Conservation (phyloP, 2,888 invertebrate genomes). For the Sminthurinus aureus region DNA sequence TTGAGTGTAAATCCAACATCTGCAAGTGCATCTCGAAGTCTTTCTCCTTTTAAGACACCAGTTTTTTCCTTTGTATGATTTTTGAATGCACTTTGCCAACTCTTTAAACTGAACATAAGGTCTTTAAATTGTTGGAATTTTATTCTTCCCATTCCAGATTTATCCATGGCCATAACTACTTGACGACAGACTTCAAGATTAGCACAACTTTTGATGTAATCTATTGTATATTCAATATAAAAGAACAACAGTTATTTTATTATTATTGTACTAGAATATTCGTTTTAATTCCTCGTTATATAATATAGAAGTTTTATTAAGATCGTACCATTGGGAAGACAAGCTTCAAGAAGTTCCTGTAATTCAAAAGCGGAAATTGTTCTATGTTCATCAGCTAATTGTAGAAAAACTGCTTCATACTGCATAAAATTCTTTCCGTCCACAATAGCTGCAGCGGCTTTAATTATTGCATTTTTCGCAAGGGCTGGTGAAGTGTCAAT, state of each 20-base stretch:
- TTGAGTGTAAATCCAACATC: conserved; percentile 90
- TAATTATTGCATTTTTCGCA: conserved; percentile 77
- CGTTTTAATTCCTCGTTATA: too few species aligned
- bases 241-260: conserved; percentile 13
- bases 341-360: conserved; percentile 87
- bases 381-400: conserved; percentile 87
- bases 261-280: too few species aligned
- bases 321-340: conserved; percentile 78
- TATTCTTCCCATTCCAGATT: conserved; percentile 79
- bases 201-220: conserved; percentile 93
- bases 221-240: conserved; percentile 64
- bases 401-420: conserved; percentile 88
- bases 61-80: conserved; percentile 90
- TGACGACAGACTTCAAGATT: conserved; percentile 91
- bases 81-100: conserved; percentile 90
- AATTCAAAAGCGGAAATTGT: conserved; percentile 91
- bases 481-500: conserved; percentile 72
- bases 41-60: conserved; percentile 85
- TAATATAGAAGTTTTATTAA: not conserved
- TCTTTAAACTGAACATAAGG: conserved; percentile 87
- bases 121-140: conserved; percentile 88
- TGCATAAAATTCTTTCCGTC: conserved; percentile 80
- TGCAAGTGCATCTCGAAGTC: conserved; percentile 80
- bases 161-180: conserved; percentile 86
- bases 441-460: conserved; percentile 71